These are phyloP conservation scores for Motacilla tschutschensis DNA, from an alignment of 2,113 vertebrate genomes.

Conservation along the genomic window DNA sequence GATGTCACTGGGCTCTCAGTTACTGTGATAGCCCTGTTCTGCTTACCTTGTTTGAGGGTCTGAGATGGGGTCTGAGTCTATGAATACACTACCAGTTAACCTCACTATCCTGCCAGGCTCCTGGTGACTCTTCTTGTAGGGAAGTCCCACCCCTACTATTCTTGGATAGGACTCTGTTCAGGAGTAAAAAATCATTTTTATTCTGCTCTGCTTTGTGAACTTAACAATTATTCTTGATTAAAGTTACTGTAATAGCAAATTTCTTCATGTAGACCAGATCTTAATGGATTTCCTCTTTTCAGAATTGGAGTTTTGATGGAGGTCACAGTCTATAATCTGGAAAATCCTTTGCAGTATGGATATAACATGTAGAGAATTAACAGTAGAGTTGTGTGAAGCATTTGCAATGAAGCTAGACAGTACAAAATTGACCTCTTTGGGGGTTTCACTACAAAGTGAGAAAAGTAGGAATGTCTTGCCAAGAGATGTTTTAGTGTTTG, in stretches of 20 bases:
- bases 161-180: not conserved
- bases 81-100: not conserved
- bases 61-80: not conserved
- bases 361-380: constrained; percentile 10
- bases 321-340: not conserved
- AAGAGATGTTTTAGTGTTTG: not conserved
- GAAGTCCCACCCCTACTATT: not conserved
- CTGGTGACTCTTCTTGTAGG: not conserved
- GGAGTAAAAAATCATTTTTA: not conserved
- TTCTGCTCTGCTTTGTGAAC: not conserved
- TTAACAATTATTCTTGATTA: not conserved
- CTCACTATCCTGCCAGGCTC: not conserved
- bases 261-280: not conserved
- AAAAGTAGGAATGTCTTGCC: not conserved
- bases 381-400: not conserved
- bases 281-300: not conserved
- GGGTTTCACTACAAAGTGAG: not conserved
- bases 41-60: not conserved
- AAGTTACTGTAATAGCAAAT: not conserved
- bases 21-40: not conserved
- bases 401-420: not conserved
- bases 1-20: not conserved
- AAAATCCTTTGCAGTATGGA: not conserved
- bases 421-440: not conserved
- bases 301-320: not conserved